Evolutionary conservation across 1,140 invertebrate species (phyloP).

Genomic region (Lordiphosa clarofinis): DNA sequence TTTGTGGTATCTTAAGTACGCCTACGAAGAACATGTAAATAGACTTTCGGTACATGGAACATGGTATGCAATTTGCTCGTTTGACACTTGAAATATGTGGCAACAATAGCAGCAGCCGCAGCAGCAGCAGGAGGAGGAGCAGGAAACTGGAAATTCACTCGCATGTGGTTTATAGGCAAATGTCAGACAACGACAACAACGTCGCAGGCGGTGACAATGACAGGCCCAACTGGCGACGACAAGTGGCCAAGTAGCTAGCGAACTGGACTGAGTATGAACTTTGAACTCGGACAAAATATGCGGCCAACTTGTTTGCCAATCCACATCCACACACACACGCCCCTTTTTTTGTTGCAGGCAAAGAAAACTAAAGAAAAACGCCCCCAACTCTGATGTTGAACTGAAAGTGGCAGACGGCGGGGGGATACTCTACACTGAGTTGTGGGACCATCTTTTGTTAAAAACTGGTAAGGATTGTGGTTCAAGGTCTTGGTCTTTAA

Average conservation of each 20-base stretch:
- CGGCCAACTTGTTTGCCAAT: slow-evolving; percentile 71
- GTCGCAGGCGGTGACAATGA: slow-evolving; percentile 69
- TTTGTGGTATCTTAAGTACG: slow-evolving; percentile 78
- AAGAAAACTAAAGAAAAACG: slow-evolving; percentile 51
- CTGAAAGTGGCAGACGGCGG: slow-evolving; percentile 1
- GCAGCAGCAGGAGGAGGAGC: slow-evolving; percentile 16
- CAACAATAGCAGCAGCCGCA: slow-evolving; percentile 54
- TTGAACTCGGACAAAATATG: slow-evolving; percentile 72
- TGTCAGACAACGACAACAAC: slow-evolving; percentile 57
- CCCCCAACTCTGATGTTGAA: slow-evolving; percentile 50
- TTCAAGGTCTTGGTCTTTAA: no score
- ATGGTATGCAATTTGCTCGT: slow-evolving; percentile 79
- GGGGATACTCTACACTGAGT: slow-evolving; percentile 4
- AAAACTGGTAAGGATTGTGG: no score
- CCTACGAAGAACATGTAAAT: slow-evolving; percentile 79
- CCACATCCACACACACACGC: slow-evolving; percentile 4
- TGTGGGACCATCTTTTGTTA: no score
- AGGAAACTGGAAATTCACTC: slow-evolving; percentile 29
- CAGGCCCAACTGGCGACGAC: slow-evolving; percentile 62
- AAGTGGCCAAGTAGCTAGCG: slow-evolving; percentile 60
- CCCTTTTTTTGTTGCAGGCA: slow-evolving; percentile 21
- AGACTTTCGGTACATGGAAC: slow-evolving; percentile 75
- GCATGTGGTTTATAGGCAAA: slow-evolving; percentile 61
- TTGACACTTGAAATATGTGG: slow-evolving; percentile 79
- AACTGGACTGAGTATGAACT: slow-evolving; percentile 42